Evolutionary conservation across 2,888 invertebrate species (phyloP).

Genomic region (Serripes groenlandicus): DNA sequence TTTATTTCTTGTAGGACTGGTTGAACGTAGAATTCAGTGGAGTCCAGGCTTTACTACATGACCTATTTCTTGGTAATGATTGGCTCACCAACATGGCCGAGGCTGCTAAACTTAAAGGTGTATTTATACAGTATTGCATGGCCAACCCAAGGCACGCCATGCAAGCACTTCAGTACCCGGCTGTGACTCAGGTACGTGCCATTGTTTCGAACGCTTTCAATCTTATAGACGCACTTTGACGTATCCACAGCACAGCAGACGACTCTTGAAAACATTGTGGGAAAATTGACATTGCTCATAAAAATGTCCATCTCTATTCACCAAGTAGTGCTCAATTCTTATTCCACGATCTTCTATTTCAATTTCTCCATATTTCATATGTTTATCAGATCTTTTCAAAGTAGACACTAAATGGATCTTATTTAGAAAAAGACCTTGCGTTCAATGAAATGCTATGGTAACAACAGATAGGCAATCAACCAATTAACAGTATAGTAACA

Average conservation of each 20-base stretch:
- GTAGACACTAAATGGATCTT: no score
- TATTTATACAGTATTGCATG: slow-evolving; percentile 84
- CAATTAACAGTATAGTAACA: no score
- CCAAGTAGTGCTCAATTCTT: no score
- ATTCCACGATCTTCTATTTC: no score
- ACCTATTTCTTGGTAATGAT: slow-evolving; percentile 71
- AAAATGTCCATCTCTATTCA: background rate
- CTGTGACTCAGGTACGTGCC: slow-evolving; percentile 78
- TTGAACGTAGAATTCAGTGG: slow-evolving; percentile 79
- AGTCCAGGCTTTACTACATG: slow-evolving; percentile 69
- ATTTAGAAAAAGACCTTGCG: no score
- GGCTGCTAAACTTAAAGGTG: slow-evolving; percentile 74
- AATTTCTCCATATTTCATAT: no score
- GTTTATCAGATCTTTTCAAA: no score
- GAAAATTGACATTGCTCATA: background rate
- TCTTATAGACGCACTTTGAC: background rate
- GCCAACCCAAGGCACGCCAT: slow-evolving; percentile 77
- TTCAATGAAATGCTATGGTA: no score
- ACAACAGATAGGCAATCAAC: no score
- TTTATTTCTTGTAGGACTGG: slow-evolving; percentile 76
- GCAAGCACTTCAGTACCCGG: slow-evolving; percentile 75
- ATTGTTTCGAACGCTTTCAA: background rate
- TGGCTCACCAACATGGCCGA: slow-evolving; percentile 83
- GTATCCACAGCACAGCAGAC: background rate
- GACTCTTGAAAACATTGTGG: background rate